Evolutionary conservation across 2,888 invertebrate species (phyloP).

Genomic region (Caenorhabditis parvicauda): DNA sequence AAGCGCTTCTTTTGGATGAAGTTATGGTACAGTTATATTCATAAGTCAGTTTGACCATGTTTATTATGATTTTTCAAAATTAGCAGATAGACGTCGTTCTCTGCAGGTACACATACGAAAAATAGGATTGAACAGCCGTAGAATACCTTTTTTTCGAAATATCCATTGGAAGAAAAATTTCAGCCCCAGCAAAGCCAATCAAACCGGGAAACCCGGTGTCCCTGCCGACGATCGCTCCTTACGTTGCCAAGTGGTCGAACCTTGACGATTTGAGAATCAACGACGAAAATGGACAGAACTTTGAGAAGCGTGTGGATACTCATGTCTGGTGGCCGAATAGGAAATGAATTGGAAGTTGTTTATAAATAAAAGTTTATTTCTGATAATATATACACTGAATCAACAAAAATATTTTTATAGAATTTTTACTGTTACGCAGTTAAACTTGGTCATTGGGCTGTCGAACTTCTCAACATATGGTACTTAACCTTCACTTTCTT

Average conservation of each 20-base stretch:
- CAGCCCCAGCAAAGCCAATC: conserved; percentile 40
- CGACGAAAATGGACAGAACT: conserved; percentile 50
- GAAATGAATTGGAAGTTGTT: conserved; percentile 1
- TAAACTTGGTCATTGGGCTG: no score
- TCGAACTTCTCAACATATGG: no score
- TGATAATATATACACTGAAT: no score
- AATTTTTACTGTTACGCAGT: not conserved
- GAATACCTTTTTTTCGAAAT: not conserved
- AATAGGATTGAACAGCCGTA: no score
- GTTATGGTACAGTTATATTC: no score
- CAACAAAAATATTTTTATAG: not conserved
- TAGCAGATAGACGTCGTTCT: no score
- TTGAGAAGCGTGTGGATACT: conserved; percentile 52
- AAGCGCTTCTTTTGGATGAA: no score
- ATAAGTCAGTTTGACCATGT: no score
- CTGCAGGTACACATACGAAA: no score
- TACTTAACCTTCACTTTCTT: no score
- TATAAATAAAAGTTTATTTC: not conserved
- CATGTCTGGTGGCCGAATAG: conserved; percentile 57
- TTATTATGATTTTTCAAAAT: no score
- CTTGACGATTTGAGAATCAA: conserved; percentile 43
- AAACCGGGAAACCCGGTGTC: conserved; percentile 47
- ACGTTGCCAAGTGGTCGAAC: conserved; percentile 45
- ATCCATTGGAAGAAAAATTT: not conserved
- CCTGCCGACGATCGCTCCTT: conserved; percentile 51